Evolutionary conservation across 2,113 vertebrate genomes (phyloP).

Genomic region (Eretmochelys imbricata): DNA sequence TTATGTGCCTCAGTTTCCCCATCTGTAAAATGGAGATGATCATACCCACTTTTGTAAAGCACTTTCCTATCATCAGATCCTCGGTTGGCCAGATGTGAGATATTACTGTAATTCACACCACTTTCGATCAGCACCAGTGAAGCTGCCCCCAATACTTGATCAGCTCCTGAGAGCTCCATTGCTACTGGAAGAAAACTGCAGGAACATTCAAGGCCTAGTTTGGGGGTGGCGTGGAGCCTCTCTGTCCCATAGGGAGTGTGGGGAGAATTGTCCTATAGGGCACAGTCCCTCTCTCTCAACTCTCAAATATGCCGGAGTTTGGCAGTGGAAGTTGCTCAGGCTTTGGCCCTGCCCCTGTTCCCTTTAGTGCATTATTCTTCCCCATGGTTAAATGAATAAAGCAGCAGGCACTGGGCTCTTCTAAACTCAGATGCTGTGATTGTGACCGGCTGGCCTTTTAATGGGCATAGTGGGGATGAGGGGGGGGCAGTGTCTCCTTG

Average conservation of each 20-base stretch:
- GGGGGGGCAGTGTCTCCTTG: not conserved
- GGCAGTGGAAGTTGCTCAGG: rapidly evolving
- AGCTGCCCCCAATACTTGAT: not conserved
- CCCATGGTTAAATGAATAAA: not conserved
- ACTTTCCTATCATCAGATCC: not conserved
- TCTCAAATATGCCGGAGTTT: not conserved
- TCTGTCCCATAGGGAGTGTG: not conserved
- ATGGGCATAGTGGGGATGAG: not conserved
- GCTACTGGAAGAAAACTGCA: not conserved
- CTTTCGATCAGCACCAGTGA: not conserved
- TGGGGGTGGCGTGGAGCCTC: not conserved
- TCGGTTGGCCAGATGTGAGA: not conserved
- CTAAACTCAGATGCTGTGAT: not conserved
- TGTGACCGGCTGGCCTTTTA: not conserved
- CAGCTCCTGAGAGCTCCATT: not conserved
- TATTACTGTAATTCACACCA: not conserved
- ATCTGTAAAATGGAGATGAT: not conserved
- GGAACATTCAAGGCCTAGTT: not conserved
- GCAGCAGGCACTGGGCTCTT: not conserved
- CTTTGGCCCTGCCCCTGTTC: not conserved
- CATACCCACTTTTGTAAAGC: not conserved
- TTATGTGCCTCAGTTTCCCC: not conserved
- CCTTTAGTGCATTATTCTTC: not conserved
- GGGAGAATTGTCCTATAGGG: not conserved
- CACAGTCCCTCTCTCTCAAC: not conserved